phyloP scores from a whole-genome alignment of 2,888 invertebrate species.

The Belgica antarctica region DNA sequence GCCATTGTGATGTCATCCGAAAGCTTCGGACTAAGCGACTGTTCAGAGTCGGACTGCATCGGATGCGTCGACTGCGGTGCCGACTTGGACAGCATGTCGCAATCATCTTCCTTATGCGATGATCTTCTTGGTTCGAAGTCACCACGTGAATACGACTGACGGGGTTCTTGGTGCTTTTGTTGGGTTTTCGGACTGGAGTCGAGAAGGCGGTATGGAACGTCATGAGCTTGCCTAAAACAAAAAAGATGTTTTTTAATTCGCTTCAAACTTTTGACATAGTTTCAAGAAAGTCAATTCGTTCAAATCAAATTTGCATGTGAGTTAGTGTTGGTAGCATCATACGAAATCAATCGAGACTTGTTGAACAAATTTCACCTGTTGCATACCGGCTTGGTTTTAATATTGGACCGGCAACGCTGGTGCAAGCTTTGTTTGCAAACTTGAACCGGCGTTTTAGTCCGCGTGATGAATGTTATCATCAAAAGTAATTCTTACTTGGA shows the following conservation, averaged over 20 bases:
- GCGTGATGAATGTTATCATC: too few relatives aligned
- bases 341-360: constrained; percentile 42
- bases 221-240: constrained; percentile 55
- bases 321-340: constrained; percentile 43
- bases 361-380: constrained; percentile 44
- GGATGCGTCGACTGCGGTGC: constrained; percentile 55
- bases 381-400: constrained; percentile 2
- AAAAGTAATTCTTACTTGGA: constrained; percentile 46
- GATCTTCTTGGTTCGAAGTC: constrained; percentile 58
- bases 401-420: not conserved
- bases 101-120: constrained; percentile 59
- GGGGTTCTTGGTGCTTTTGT: constrained; percentile 45
- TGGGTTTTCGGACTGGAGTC: constrained; percentile 63
- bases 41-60: constrained; percentile 53
- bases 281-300: not conserved
- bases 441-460: not conserved
- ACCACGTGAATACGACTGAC: constrained; percentile 1
- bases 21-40: constrained; percentile 50
- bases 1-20: constrained; percentile 52
- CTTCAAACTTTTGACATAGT: not conserved
- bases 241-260: too few relatives aligned
- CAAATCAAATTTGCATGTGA: not conserved
- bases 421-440: not conserved
- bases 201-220: constrained; percentile 78
- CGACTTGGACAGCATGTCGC: constrained; percentile 52